These are phyloP conservation scores for Cetoscarus ocellatus DNA, from an alignment of 2,797 vertebrate genomes.

Conservation along the genomic window DNA sequence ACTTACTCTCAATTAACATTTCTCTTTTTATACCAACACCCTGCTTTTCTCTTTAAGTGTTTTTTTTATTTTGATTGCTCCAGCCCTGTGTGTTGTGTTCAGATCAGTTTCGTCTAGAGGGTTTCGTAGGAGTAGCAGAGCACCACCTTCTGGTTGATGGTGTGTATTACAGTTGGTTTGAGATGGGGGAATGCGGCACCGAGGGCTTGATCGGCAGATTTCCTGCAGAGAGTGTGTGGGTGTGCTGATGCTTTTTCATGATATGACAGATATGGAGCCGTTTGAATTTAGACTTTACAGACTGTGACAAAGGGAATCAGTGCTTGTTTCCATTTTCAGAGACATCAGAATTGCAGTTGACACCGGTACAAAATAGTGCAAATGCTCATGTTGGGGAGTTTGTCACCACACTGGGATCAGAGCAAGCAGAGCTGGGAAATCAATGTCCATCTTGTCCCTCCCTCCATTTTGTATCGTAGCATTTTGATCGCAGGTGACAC, in stretches of 20 bases:
- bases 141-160: conserved; percentile 76
- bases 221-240: conserved; percentile 43
- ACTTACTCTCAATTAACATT: conserved; percentile 57
- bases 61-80: conserved; percentile 48
- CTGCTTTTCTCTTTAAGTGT: conserved; percentile 35
- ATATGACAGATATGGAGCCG: conserved; percentile 23
- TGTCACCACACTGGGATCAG: conserved; percentile 22
- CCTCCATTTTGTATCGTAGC: conserved; percentile 35
- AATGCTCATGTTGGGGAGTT: not conserved
- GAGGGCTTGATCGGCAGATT: conserved; percentile 39
- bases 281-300: conserved; percentile 37
- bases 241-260: conserved; percentile 31
- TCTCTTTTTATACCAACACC: conserved; percentile 33
- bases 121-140: conserved; percentile 66
- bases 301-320: conserved; percentile 3
- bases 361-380: conserved; percentile 7
- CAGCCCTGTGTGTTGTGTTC: conserved; percentile 11
- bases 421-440: conserved; percentile 41
- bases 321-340: conserved; percentile 16
- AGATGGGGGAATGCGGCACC: conserved; percentile 29
- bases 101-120: conserved; percentile 1
- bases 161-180: conserved; percentile 39
- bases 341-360: conserved; percentile 19
- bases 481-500: conserved; percentile 39
- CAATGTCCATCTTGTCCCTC: conserved; percentile 52